Conservation (phyloP, 2,888 invertebrate species). For the Ormyrus pomaceus region DNA sequence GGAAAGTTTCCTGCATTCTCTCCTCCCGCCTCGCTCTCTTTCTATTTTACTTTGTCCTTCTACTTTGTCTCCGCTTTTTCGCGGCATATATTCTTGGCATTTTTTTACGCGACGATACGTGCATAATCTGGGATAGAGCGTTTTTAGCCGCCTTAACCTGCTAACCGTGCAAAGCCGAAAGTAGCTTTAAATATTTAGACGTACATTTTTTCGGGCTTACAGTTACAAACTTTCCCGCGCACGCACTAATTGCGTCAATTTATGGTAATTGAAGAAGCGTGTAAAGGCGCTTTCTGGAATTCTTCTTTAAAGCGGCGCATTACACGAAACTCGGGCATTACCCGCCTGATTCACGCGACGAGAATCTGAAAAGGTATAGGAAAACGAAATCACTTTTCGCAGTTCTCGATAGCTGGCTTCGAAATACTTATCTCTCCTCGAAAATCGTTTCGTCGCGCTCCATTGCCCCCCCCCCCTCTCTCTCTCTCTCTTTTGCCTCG, state of each 20-base stretch:
- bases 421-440: conserved; percentile 8
- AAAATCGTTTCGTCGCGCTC: conserved; percentile 32
- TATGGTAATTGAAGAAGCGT: conserved; percentile 1
- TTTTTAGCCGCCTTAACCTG: background rate
- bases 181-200: conserved; percentile 8
- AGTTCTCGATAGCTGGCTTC: background rate
- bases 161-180: background rate
- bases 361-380: background rate
- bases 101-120: conserved; percentile 41
- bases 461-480: conserved; percentile 4
- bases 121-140: conserved; percentile 58
- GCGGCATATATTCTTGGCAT: background rate
- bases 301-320: background rate
- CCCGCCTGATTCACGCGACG: background rate
- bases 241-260: background rate
- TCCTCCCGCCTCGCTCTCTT: conserved; percentile 4
- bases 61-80: background rate
- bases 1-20: conserved; percentile 64
- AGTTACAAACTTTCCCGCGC: background rate
- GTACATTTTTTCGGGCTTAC: conserved; percentile 5
- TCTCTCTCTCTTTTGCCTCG: background rate
- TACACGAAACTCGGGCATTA: background rate
- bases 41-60: conserved; percentile 32
- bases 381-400: background rate
- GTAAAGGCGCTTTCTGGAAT: background rate